These are phyloP conservation scores for Typhlomys cinereus DNA, from an alignment of 2,113 vertebrate genomes.

Conservation along the genomic window DNA sequence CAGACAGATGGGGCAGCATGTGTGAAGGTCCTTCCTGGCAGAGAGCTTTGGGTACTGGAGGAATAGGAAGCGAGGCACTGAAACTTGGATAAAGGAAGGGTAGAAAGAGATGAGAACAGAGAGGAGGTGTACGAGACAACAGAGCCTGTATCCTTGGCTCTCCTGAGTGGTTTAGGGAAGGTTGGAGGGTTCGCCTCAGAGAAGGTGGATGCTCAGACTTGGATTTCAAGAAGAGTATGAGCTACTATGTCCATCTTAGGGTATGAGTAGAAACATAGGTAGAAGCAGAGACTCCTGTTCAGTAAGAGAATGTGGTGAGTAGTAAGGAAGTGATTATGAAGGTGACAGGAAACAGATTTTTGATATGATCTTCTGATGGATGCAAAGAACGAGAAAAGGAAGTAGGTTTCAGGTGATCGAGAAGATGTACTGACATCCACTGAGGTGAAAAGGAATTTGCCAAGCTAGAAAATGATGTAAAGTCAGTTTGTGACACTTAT, in stretches of 20 bases:
- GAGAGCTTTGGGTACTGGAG: background rate
- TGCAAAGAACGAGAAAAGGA: background rate
- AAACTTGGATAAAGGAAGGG: background rate
- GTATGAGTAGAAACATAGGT: background rate
- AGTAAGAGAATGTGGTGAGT: background rate
- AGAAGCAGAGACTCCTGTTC: background rate
- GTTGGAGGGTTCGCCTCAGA: background rate
- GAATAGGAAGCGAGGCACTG: background rate
- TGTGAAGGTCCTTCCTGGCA: accelerated
- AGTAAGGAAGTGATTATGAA: background rate
- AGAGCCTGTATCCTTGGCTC: background rate
- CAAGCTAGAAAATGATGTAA: background rate
- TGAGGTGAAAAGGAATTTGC: background rate
- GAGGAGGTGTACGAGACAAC: background rate
- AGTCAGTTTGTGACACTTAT: background rate
- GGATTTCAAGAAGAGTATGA: background rate
- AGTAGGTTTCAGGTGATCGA: background rate
- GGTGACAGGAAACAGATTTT: background rate
- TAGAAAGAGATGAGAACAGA: background rate
- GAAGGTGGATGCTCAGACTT: no score
- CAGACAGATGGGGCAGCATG: background rate
- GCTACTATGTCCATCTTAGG: background rate
- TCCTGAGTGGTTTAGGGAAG: background rate
- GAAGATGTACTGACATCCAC: background rate
- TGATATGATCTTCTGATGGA: background rate